A percentile compares a stretch with the other conserved stretches of the same genome.
These are phyloP conservation scores for Cyanoliseus patagonus DNA, from an alignment of 2,113 vertebrate genomes.

Conservation along the genomic window DNA sequence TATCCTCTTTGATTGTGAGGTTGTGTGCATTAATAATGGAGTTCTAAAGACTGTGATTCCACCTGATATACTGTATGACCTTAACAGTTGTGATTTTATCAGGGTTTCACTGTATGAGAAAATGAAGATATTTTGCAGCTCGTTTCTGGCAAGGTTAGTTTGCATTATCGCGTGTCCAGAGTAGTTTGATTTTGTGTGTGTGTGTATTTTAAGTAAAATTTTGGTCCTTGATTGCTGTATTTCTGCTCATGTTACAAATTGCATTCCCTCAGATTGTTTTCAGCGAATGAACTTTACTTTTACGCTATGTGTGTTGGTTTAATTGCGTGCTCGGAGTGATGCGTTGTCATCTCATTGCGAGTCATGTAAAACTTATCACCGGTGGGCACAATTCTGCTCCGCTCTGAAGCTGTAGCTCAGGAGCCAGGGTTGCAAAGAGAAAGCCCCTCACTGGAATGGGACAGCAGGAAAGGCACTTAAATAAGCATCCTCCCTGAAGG, in stretches of 20 bases:
- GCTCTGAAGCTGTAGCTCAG: not conserved
- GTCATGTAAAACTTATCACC: not conserved
- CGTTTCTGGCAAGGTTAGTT: slow-evolving; percentile 76
- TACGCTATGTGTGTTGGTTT: not conserved
- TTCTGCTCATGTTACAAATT: not conserved
- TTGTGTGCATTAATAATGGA: slow-evolving; percentile 81
- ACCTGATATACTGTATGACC: slow-evolving; percentile 81
- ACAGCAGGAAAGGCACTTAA: not conserved
- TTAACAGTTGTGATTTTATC: slow-evolving; percentile 81
- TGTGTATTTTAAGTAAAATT: slow-evolving; percentile 19
- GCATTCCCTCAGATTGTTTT: not conserved
- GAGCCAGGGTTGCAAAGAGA: not conserved
- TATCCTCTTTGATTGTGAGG: slow-evolving; percentile 83
- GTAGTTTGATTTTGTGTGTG: slow-evolving; percentile 1
- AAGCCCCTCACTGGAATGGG: not conserved
- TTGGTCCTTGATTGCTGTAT: not conserved
- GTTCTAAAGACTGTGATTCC: slow-evolving; percentile 82
- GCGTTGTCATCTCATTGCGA: not conserved
- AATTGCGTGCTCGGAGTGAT: not conserved
- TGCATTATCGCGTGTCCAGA: slow-evolving; percentile 70
- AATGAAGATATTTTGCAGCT: slow-evolving; percentile 80
- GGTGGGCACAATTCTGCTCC: not conserved
- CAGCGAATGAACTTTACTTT: not conserved
- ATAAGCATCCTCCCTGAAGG: not conserved
- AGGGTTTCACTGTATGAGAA: slow-evolving; percentile 77